Conservation (phyloP, 2,113 vertebrate species). For the Hemichromis elongatus region DNA sequence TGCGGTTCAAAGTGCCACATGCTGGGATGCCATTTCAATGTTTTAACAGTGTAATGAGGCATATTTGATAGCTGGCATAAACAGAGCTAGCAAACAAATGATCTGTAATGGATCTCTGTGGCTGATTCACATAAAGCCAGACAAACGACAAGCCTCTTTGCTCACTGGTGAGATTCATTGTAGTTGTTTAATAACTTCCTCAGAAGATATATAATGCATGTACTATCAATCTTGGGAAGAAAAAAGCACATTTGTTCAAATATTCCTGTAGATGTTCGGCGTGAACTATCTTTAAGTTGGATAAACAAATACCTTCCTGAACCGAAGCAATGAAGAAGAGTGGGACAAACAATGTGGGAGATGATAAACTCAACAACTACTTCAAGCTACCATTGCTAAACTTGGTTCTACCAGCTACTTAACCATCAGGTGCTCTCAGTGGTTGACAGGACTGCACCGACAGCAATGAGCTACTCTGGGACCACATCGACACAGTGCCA, state of each 20-base stretch:
- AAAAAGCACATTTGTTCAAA: not conserved
- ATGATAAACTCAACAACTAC: not conserved
- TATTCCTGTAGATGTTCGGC: not conserved
- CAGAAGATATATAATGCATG: not conserved
- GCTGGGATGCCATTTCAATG: constrained; percentile 10
- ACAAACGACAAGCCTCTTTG: not conserved
- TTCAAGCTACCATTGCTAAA: not conserved
- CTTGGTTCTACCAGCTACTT: not conserved
- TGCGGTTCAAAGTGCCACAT: not conserved
- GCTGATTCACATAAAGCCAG: not conserved
- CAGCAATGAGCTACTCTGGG: too few species aligned
- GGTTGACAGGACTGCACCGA: not conserved
- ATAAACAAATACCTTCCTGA: not conserved
- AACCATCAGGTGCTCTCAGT: not conserved
- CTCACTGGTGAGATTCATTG: not conserved
- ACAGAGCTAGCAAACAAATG: not conserved
- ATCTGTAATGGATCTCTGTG: not conserved
- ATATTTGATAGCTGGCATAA: not conserved
- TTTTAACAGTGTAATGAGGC: constrained; percentile 36
- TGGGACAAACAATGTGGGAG: not conserved
- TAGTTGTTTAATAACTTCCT: not conserved
- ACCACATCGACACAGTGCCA: not conserved
- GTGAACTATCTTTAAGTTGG: not conserved
- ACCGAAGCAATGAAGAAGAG: not conserved
- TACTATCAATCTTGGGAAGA: not conserved